A percentile compares a stretch with the other conserved stretches of the same genome.
Evolutionary conservation across 2,888 invertebrate genomes (phyloP).

Genomic region (Neoaliturus tenellus): DNA sequence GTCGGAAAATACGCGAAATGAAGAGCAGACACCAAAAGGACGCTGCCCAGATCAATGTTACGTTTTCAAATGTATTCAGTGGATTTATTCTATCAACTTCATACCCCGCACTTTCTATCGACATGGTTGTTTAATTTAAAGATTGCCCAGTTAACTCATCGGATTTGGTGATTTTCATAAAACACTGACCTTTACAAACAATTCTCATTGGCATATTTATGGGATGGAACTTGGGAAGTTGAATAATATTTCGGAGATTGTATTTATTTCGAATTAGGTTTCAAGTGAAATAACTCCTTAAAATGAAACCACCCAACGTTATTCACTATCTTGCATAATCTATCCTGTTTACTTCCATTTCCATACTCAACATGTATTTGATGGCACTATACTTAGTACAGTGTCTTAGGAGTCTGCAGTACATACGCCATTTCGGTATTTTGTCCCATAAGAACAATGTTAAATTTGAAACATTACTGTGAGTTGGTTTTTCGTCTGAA

Average conservation of each 20-base stretch:
- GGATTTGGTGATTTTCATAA: not conserved
- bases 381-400: no score
- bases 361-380: no score
- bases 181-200: not conserved
- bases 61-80: slow-evolving; percentile 43
- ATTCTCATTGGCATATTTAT: not conserved
- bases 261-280: no score
- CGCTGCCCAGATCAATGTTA: slow-evolving; percentile 48
- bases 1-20: slow-evolving; percentile 52
- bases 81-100: slow-evolving; percentile 19
- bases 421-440: no score
- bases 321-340: no score
- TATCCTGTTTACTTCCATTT: no score
- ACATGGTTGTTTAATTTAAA: slow-evolving; percentile 33
- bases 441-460: no score
- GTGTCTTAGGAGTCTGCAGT: no score
- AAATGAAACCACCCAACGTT: no score
- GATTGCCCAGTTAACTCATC: not conserved
- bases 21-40: slow-evolving; percentile 50
- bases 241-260: not conserved
- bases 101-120: not conserved
- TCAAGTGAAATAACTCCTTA: no score
- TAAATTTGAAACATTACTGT: no score
- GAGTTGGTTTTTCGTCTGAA: no score
- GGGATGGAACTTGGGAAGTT: not conserved